Evolutionary conservation across 1,140 invertebrate species (phyloP), one percentile per base, ranked within the genome.

Genomic region (Rhynchophorus ferrugineus): DNA sequence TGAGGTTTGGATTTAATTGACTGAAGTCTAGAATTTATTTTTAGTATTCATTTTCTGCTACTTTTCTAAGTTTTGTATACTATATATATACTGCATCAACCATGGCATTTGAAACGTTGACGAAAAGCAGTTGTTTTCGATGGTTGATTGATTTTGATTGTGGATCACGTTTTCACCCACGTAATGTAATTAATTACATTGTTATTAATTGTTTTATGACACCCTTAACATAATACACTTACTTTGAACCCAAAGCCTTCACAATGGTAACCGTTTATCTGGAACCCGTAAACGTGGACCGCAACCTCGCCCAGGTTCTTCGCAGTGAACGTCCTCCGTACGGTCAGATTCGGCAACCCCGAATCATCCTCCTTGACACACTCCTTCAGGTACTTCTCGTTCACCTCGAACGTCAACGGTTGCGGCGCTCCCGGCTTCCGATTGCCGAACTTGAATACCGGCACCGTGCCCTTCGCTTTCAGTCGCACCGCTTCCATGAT

Each of bases 401-500:
- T 78, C 37, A 97, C 78, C 70, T 96, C 90, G 68, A 97, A 94
- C 1, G 85, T 61, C 11, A 95, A 69, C 1, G 87, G 83, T 9
- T 80, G 78, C 8, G 67, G 63, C 0, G 84, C 84, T 3, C 87
- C 88, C 0, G 92, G 85, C 39, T 85, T 84, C 1, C 87, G 81
- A 69, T 91, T 93, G n/a, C 87, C 92, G 63, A 98, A 86, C 63
- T 88, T 87, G 67, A 98, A 87, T 67, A 89, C 82, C 7, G 91
- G 89, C 56, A 82, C 70, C 1, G 87, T 89, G 9, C 91, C 91
- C 60, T 85, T 78, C 0, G 91, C 93, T 39, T 80, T 80, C 20
- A 98, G 64, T 57, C 84, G 80, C 9, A 95, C 71, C 11, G 83
- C 80, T 72, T 98, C 94, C 58, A 97, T 72, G 38, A 92, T 83